Conservation (phyloP, 35 echinoderm and acorn worm genomes). For the Acanthaster planci region DNA sequence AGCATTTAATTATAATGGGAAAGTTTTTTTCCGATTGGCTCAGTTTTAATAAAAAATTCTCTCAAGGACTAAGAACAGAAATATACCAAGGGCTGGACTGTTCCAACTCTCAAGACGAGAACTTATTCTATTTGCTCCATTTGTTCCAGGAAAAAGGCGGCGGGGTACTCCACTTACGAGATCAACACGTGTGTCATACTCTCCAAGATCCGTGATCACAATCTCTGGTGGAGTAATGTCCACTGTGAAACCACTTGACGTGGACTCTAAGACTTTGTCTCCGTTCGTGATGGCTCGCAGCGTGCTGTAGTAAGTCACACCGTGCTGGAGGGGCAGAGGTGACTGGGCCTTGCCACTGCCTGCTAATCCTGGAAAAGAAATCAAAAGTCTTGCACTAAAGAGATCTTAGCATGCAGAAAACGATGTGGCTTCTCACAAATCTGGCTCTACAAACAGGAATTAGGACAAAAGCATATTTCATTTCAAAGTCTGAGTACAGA, state of each 20-base stretch:
- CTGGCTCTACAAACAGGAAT: no score
- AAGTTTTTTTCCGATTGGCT: no score
- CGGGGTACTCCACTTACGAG: conserved; percentile 4
- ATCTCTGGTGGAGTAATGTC: conserved; percentile 28
- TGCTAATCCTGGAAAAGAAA: conserved; percentile 21
- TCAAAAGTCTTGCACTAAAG: no score
- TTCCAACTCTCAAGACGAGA: no score
- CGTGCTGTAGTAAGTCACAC: conserved; percentile 48
- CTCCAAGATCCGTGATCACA: not conserved
- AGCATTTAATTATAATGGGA: no score
- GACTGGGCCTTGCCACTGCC: conserved; percentile 43
- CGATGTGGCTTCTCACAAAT: no score
- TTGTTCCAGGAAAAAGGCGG: not conserved
- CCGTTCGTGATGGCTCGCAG: conserved; percentile 52
- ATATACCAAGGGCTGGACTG: no score
- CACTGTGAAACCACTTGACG: conserved; percentile 45
- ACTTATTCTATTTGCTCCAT: not conserved
- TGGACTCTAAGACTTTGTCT: conserved; percentile 45
- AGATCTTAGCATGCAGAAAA: no score
- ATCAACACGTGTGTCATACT: not conserved
- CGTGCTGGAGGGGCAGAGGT: conserved; percentile 30
- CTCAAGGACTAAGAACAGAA: no score
- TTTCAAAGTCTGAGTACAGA: no score
- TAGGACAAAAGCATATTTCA: no score
- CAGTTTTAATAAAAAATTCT: no score